phyloP scores from a whole-genome alignment of 2,797 vertebrate species.

The Sebastiscus tertius region DNA sequence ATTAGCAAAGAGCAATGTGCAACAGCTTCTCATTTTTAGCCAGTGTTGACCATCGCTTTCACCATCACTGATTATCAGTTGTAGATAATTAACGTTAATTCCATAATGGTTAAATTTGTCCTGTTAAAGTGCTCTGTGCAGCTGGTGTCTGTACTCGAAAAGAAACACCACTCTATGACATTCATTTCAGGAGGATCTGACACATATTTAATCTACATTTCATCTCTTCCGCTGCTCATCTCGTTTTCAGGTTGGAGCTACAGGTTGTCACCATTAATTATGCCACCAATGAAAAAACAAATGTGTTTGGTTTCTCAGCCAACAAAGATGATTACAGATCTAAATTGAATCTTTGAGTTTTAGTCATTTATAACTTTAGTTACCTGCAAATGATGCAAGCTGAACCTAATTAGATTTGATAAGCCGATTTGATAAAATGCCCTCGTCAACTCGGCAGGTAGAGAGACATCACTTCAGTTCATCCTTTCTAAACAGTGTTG shows the following conservation, averaged over 20 bases:
- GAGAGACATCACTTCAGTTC: neutral
- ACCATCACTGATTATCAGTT: too few relatives aligned
- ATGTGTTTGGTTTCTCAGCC: neutral
- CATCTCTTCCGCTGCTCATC: neutral
- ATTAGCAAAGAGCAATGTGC: neutral
- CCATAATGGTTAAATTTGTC: neutral
- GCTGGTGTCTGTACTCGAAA: neutral
- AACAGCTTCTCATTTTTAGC: neutral
- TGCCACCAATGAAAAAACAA: slow-evolving; percentile 17
- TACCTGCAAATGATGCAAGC: slow-evolving; percentile 18
- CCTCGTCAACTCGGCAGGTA: neutral
- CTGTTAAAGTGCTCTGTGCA: neutral
- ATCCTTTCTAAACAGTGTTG: neutral
- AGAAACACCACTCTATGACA: neutral
- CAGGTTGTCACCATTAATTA: slow-evolving; percentile 24
- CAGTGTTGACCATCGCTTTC: neutral
- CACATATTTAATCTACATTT: slow-evolving; percentile 18
- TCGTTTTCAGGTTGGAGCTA: slow-evolving; percentile 1
- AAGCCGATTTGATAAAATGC: neutral
- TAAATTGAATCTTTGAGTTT: slow-evolving; percentile 18
- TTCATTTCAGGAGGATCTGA: neutral
- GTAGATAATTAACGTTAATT: neutral
- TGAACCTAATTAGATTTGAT: slow-evolving; percentile 17
- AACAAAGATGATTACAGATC: slow-evolving; percentile 39
- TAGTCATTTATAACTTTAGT: slow-evolving; percentile 21